Conservation (phyloP, 2,113 vertebrate species). For the Corythaixoides concolor region DNA sequence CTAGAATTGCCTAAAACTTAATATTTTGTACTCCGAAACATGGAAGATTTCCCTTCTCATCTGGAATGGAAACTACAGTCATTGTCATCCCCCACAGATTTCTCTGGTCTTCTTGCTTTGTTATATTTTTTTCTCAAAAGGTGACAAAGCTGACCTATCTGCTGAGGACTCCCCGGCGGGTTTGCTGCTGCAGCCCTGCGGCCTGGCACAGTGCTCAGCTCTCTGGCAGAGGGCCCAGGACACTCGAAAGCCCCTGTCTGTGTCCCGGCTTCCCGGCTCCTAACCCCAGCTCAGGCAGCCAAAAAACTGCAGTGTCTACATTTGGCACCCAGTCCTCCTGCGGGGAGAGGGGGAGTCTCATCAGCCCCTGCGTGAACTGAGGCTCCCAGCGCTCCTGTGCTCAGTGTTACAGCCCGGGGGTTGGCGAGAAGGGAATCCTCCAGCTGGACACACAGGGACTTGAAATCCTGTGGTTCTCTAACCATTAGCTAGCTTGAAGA, state of each 20-base stretch:
- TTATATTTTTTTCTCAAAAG: background rate
- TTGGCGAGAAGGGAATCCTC: background rate
- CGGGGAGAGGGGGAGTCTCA: background rate
- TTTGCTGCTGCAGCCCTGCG: fast-evolving
- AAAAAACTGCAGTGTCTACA: background rate
- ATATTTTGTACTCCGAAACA: background rate
- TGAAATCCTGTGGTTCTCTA: background rate
- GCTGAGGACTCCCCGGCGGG: background rate
- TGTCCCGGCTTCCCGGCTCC: background rate
- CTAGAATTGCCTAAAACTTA: background rate
- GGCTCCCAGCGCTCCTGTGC: background rate
- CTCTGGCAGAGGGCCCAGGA: background rate
- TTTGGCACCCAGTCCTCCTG: background rate
- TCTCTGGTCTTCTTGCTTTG: background rate
- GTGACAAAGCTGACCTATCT: background rate
- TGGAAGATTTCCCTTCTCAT: background rate
- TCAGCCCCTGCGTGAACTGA: background rate
- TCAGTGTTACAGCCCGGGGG: background rate
- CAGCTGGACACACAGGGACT: background rate
- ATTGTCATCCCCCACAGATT: background rate
- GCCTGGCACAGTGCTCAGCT: fast-evolving
- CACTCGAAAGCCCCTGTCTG: background rate
- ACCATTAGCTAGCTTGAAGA: background rate
- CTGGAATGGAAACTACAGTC: background rate
- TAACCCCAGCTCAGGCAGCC: background rate